Evolutionary conservation across 2,888 invertebrate species (phyloP), one percentile per base, ranked within the genome.

Genomic region (Drosophila fulvimacula): DNA sequence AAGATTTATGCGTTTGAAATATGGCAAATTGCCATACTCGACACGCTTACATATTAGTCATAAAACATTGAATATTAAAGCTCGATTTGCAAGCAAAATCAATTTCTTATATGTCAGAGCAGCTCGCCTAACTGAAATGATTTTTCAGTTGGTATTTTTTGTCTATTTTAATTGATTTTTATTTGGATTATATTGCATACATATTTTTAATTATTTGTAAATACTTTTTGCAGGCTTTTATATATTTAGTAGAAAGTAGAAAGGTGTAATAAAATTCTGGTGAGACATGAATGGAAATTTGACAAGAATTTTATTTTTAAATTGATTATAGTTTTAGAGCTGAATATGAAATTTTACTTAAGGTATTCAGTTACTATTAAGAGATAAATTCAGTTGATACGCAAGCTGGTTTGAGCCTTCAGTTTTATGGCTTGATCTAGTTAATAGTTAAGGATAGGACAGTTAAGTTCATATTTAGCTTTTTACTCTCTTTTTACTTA

Each of bases 1-100:
- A 68, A 80, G 85, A 83, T 84, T 87, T 84, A 83, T 87, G 72
- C 73, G 68, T 58, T 65, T 42, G 56, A 52, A 60, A 53, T 57
- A 69, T 83, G 84, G 70, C 77, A 75, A 68, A 75, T 66, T 67
- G 80, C 70, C 59, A 60, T 57, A 41, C 32, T 34, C 51, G 51
- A 58, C 46, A 41, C 55, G 56, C 39, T 62, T 48, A 11, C 24
- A 70, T 58, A 64, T 72, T 76, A 61, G 46, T 69, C 53, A 56
- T 34, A 58, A 34, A 21, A 55, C 21, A 27, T 55, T 57, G 38
- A 42, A 42, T 58, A 48, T 21, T 9, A 62, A 46, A 24, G 24
- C 34, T 34, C 30, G 13, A 19, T 27, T 21, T 57, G 49, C 27
- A 58, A 41, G 30, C 11, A 32, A 51, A 49, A 21, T 30, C 0